Conservation (phyloP, 1,140 invertebrate species). For the Penaeus japonicus region DNA sequence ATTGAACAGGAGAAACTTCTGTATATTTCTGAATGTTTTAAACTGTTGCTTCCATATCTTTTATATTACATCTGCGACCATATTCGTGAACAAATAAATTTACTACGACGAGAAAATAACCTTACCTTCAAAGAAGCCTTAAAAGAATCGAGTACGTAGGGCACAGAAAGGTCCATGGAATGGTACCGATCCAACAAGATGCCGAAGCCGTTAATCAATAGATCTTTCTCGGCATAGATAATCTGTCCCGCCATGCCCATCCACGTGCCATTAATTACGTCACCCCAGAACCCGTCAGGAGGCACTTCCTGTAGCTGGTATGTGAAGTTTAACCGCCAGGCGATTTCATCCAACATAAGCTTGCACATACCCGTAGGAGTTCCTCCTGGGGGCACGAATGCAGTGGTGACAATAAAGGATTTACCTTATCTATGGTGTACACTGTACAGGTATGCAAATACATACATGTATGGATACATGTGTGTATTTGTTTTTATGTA, state of each 20-base stretch:
- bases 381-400: not conserved
- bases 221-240: conserved; percentile 23
- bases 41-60: not conserved
- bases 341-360: conserved; percentile 10
- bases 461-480: no score
- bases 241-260: conserved; percentile 41
- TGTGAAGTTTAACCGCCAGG: conserved; percentile 8
- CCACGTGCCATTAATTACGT: conserved; percentile 30
- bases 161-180: conserved; percentile 27
- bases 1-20: not conserved
- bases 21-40: no score
- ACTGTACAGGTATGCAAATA: no score
- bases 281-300: conserved; percentile 36
- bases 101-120: no score
- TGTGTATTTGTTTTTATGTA: no score
- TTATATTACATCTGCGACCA: no score
- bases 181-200: conserved; percentile 16
- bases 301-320: conserved; percentile 14
- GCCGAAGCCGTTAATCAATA: conserved; percentile 2
- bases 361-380: not conserved
- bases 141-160: not conserved
- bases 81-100: no score
- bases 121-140: conserved; percentile 1
- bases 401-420: no score
- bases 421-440: no score